A percentile compares a stretch with the other conserved stretches of the same genome.
These are phyloP conservation scores for Dreissena polymorpha DNA, from an alignment of 1,140 invertebrate species.

Conservation along the genomic window DNA sequence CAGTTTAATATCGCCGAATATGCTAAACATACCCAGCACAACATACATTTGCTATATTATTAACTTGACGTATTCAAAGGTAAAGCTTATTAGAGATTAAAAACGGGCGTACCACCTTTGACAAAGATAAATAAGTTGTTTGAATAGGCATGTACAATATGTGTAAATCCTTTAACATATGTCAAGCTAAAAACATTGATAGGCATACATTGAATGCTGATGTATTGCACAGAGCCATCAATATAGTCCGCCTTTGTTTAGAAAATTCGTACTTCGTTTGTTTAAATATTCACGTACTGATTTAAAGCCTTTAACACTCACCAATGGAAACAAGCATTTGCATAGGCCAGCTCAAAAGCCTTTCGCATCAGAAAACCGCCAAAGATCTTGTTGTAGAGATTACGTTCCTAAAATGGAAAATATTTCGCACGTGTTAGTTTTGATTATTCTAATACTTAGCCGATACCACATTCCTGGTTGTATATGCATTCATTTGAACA, in stretches of 20 bases:
- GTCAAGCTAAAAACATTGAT: not conserved
- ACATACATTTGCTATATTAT: too few relatives aligned
- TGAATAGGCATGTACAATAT: not conserved
- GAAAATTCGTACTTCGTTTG: not conserved
- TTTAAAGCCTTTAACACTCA: constrained; percentile 68
- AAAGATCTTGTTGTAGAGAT: constrained; percentile 91
- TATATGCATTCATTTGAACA: too few relatives aligned
- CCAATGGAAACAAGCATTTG: constrained; percentile 83
- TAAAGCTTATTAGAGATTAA: too few relatives aligned
- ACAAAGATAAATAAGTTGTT: not conserved
- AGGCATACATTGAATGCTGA: not conserved
- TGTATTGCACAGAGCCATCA: not conserved
- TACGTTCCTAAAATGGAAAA: constrained; percentile 82
- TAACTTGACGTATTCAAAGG: too few relatives aligned
- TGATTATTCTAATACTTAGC: too few relatives aligned
- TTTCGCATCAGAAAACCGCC: constrained; percentile 91
- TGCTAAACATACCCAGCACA: too few relatives aligned
- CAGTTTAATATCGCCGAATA: too few relatives aligned
- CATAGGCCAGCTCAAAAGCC: constrained; percentile 88
- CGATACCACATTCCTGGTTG: too few relatives aligned
- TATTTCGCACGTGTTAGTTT: too few relatives aligned
- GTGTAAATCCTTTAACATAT: not conserved
- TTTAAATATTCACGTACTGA: constrained; percentile 5
- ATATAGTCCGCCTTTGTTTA: not conserved
- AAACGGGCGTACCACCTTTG: too few relatives aligned